phyloP scores from a whole-genome alignment of 2,888 invertebrate species.

The Amphiduros pacificus region DNA sequence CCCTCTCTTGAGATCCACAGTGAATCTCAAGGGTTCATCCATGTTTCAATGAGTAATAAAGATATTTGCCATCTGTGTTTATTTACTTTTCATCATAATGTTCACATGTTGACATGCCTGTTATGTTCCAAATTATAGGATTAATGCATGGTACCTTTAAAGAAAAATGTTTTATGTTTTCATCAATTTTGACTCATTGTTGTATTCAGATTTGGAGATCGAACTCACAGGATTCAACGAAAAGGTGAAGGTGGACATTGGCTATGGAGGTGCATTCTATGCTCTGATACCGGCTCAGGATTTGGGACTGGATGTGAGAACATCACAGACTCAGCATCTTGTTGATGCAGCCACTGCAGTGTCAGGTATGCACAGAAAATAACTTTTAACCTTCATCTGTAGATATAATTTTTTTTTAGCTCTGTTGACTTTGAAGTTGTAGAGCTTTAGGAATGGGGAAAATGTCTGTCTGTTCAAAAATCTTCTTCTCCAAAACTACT shows the following conservation, averaged over 20 bases:
- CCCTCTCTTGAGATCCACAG: no score
- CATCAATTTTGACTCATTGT: no score
- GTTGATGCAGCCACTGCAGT: constrained; percentile 24
- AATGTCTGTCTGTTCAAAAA: no score
- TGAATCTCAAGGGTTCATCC: no score
- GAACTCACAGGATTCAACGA: constrained; percentile 31
- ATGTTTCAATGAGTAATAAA: no score
- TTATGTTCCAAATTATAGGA: not conserved
- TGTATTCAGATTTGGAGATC: constrained; percentile 25
- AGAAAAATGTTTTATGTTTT: no score
- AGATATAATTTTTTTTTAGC: no score
- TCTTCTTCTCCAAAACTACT: no score
- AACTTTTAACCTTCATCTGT: not conserved
- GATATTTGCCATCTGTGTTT: no score
- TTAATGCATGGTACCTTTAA: no score
- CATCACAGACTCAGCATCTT: constrained; percentile 21
- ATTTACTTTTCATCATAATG: not conserved
- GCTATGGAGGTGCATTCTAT: constrained; percentile 60
- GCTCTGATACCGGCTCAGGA: constrained; percentile 45
- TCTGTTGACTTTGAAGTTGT: no score
- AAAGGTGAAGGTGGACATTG: constrained; percentile 45
- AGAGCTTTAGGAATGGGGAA: no score
- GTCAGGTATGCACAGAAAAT: constrained; percentile 24
- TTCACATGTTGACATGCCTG: not conserved
- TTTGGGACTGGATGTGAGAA: constrained; percentile 41